A percentile compares a stretch with the other conserved stretches of the same genome.
These are phyloP conservation scores for Buceros bicornis DNA, from an alignment of 2,797 vertebrate species.

Conservation along the genomic window DNA sequence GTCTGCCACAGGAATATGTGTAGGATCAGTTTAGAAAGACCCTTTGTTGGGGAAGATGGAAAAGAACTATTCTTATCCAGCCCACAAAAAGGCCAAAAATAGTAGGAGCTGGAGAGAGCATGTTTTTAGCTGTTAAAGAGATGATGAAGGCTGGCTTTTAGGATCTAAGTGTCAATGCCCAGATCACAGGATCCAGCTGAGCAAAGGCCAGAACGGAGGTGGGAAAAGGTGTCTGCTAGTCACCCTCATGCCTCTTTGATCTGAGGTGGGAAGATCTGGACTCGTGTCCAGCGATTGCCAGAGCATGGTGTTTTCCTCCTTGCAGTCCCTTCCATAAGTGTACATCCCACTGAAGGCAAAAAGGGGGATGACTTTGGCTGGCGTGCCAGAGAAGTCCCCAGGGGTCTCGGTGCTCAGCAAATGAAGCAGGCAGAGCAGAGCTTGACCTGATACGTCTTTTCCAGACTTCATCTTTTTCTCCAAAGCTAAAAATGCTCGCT, in stretches of 20 bases:
- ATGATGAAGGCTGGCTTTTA: slow-evolving; percentile 43
- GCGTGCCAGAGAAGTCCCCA: not conserved
- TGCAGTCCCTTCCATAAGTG: not conserved
- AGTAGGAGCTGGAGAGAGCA: not conserved
- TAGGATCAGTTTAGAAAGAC: slow-evolving; percentile 41
- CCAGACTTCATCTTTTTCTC: not conserved
- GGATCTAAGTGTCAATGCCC: slow-evolving; percentile 46
- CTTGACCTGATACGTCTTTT: not conserved
- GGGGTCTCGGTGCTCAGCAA: not conserved
- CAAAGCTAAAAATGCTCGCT: not conserved
- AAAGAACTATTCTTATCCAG: not conserved
- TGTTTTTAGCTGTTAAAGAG: slow-evolving; percentile 12
- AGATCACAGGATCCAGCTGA: slow-evolving; percentile 15
- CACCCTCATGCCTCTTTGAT: slow-evolving; percentile 54
- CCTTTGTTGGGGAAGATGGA: slow-evolving; percentile 34
- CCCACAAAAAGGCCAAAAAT: not conserved
- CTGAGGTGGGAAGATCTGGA: not conserved
- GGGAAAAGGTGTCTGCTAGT: slow-evolving; percentile 59
- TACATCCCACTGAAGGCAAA: not conserved
- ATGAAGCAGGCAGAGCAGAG: not conserved
- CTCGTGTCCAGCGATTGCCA: not conserved
- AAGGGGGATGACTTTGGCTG: not conserved
- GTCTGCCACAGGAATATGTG: not conserved
- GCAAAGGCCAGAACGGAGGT: slow-evolving; percentile 1
- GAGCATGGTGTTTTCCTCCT: not conserved